Conservation (phyloP, 2,888 invertebrate species). For the Macrophya alboannulata region DNA sequence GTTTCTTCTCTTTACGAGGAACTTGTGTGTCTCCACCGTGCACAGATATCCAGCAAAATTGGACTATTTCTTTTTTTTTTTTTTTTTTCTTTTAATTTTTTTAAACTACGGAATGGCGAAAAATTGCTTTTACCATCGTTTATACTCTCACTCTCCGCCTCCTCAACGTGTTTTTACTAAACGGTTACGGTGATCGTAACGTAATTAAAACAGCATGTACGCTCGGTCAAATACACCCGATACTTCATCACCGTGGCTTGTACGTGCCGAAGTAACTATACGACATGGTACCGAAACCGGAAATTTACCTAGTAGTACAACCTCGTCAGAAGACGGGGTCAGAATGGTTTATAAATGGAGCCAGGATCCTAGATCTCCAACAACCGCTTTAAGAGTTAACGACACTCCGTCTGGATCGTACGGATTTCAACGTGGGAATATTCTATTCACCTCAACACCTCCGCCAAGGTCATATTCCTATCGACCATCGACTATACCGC, state of each 20-base stretch:
- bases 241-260: conserved; percentile 83
- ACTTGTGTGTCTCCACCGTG: conserved; percentile 54
- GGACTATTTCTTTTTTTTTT: no score
- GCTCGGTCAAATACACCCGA: conserved; percentile 66
- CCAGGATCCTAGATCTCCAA: conserved; percentile 60
- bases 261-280: conserved; percentile 86
- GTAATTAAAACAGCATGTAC: conserved; percentile 44
- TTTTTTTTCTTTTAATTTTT: no score
- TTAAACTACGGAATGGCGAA: background rate
- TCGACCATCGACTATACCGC: conserved; percentile 73
- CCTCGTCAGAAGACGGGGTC: conserved; percentile 78
- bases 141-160: background rate
- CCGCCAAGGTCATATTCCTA: conserved; percentile 69
- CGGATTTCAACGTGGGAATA: conserved; percentile 82
- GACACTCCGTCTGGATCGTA: conserved; percentile 68
- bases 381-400: conserved; percentile 60
- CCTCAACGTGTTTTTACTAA: background rate
- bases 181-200: conserved; percentile 24
- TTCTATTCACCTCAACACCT: conserved; percentile 82
- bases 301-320: conserved; percentile 67
- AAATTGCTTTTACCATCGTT: background rate
- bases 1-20: conserved; percentile 29
- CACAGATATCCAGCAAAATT: background rate
- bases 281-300: conserved; percentile 81
- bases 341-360: conserved; percentile 82